Conservation (phyloP, 2,888 invertebrate genomes). For the Lasiommata megera region DNA sequence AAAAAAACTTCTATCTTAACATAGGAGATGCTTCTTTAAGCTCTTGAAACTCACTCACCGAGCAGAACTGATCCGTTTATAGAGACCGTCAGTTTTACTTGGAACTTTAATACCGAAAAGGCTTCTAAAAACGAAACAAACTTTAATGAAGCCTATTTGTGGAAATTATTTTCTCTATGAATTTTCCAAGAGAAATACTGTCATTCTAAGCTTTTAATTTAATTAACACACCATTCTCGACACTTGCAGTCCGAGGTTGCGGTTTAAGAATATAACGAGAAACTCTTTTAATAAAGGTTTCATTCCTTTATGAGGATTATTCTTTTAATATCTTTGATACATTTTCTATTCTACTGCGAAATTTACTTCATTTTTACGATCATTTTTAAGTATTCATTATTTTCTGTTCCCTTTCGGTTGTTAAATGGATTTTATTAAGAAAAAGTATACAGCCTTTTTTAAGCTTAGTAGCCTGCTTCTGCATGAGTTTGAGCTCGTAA, state of each 20-base stretch:
- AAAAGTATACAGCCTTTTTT: background rate
- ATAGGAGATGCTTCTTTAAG: no score
- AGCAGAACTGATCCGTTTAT: no score
- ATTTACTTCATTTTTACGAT: slow-evolving; percentile 4
- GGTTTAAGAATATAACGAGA: slow-evolving; percentile 12
- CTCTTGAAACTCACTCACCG: no score
- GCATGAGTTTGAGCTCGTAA: no score
- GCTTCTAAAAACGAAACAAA: no score
- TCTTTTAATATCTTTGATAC: slow-evolving; percentile 13
- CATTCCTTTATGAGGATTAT: slow-evolving; percentile 7
- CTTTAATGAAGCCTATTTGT: no score
- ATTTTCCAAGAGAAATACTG: background rate
- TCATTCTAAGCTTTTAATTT: slow-evolving; percentile 6
- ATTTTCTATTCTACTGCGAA: background rate
- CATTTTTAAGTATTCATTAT: slow-evolving; percentile 6
- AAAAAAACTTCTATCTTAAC: no score
- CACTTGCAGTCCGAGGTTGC: slow-evolving; percentile 10
- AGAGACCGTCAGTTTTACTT: no score
- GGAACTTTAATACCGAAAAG: no score
- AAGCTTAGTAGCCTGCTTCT: no score
- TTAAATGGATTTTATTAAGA: background rate
- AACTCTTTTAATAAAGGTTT: slow-evolving; percentile 12
- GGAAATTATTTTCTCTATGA: background rate
- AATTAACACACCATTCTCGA: slow-evolving; percentile 13
- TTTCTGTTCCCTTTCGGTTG: background rate